Percentiles rank a stretch among this genome's conserved stretches.
Evolutionary conservation across 2,888 invertebrate genomes (phyloP).

Genomic region (Deilephila porcellus): DNA sequence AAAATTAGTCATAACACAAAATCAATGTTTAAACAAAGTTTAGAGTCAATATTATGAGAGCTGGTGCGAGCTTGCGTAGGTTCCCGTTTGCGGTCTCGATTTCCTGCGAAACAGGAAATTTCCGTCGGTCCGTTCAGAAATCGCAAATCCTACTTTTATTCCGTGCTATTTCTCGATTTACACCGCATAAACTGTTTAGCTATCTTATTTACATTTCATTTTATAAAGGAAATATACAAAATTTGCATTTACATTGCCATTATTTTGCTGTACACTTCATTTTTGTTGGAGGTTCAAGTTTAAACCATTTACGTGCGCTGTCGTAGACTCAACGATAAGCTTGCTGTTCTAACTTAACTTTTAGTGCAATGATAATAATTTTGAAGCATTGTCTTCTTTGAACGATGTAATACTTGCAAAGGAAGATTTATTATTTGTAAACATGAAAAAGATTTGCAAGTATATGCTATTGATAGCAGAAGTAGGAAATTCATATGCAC

Average conservation of each 20-base stretch:
- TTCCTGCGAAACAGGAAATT: constrained; percentile 66
- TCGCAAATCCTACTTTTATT: constrained; percentile 47
- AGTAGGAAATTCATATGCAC: no score
- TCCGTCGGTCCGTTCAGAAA: constrained; percentile 55
- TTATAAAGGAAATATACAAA: constrained; percentile 21
- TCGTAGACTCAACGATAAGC: not conserved
- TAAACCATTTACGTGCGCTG: not conserved
- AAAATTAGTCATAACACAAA: constrained; percentile 19
- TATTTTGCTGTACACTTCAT: not conserved
- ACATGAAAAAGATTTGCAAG: no score
- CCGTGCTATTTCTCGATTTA: constrained; percentile 39
- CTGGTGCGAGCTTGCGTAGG: constrained; percentile 45
- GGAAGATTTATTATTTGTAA: no score
- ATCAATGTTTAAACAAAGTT: constrained; percentile 24
- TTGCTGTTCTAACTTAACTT: not conserved
- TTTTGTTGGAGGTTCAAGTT: constrained; percentile 19
- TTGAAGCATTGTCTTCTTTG: not conserved
- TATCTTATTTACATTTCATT: constrained; percentile 28
- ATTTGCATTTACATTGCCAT: constrained; percentile 20
- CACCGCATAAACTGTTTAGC: constrained; percentile 33
- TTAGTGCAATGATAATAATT: not conserved
- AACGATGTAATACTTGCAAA: no score
- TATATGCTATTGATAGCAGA: no score
- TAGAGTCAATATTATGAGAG: constrained; percentile 23
- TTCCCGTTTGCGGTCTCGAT: constrained; percentile 59